Conservation (phyloP, 2,113 vertebrate species). For the Gambusia affinis region DNA sequence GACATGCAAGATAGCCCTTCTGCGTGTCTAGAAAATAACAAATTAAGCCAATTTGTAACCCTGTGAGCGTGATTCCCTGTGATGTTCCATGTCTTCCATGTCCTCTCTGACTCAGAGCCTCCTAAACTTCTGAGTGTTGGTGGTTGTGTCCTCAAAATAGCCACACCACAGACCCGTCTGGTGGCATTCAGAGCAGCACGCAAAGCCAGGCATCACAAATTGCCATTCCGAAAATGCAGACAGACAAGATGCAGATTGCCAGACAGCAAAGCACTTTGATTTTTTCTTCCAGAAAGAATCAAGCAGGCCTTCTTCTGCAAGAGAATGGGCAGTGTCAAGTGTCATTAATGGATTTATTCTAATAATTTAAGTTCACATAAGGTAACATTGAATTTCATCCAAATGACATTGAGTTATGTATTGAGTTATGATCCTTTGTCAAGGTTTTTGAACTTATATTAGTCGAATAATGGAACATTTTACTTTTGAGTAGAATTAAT, state of each 20-base stretch:
- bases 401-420: too few species aligned
- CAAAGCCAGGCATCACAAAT: constrained; percentile 33
- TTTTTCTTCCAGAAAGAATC: background rate
- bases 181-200: constrained; percentile 40
- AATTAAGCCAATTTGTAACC: constrained; percentile 20
- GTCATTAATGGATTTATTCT: background rate
- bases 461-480: too few species aligned
- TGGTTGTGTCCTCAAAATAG: constrained; percentile 41
- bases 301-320: background rate
- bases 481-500: too few species aligned
- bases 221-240: constrained; percentile 26
- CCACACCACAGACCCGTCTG: constrained; percentile 50
- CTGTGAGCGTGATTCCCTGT: constrained; percentile 24
- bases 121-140: constrained; percentile 25
- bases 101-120: constrained; percentile 57
- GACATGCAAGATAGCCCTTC: background rate
- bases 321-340: background rate
- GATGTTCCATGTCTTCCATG: constrained; percentile 38
- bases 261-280: constrained; percentile 31
- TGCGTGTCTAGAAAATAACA: constrained; percentile 17
- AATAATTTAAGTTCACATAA: background rate
- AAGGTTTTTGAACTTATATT: background rate
- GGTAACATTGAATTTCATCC: background rate
- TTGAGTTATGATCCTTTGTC: background rate
- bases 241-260: background rate